These are phyloP conservation scores for Imbricaverruca yamaguchii DNA, from an alignment of 2,888 invertebrate species.

Conservation along the genomic window DNA sequence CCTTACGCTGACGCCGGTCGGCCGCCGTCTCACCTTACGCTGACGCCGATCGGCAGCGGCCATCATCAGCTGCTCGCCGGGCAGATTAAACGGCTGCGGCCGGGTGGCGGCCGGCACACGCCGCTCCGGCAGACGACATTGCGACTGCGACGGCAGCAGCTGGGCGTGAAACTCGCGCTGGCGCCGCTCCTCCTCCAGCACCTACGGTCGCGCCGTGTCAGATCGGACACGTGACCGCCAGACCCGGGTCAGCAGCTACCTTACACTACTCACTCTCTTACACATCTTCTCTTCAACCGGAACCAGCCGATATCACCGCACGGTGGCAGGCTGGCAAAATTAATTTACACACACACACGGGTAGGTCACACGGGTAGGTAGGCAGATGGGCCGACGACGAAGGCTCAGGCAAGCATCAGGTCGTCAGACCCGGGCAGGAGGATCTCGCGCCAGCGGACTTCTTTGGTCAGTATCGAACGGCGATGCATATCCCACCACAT, in stretches of 20 bases:
- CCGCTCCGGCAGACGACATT: neutral
- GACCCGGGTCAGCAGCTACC: too few species aligned
- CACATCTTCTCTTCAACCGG: too few species aligned
- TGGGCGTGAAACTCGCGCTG: slow-evolving; percentile 15
- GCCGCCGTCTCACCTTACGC: neutral
- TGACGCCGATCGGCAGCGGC: neutral
- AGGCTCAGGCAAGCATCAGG: neutral
- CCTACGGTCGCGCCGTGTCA: neutral
- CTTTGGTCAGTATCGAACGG: too few species aligned
- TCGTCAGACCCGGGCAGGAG: neutral
- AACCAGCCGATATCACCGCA: too few species aligned
- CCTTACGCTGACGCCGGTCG: too few species aligned
- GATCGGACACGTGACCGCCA: too few species aligned
- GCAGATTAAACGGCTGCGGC: neutral
- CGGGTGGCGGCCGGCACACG: neutral
- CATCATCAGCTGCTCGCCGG: neutral
- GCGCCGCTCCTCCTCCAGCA: slow-evolving; percentile 11
- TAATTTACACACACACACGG: too few species aligned
- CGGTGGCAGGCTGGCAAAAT: too few species aligned
- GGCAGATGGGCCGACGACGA: neutral
- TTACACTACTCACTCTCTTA: too few species aligned
- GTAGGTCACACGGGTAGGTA: neutral
- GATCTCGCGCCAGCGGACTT: too few species aligned
- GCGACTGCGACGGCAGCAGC: slow-evolving; percentile 2
- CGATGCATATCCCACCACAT: too few species aligned